Percentiles rank a stretch among this genome's conserved stretches.
These are phyloP conservation scores for Selene dorsalis DNA, from an alignment of 2,797 vertebrate species.

Conservation along the genomic window DNA sequence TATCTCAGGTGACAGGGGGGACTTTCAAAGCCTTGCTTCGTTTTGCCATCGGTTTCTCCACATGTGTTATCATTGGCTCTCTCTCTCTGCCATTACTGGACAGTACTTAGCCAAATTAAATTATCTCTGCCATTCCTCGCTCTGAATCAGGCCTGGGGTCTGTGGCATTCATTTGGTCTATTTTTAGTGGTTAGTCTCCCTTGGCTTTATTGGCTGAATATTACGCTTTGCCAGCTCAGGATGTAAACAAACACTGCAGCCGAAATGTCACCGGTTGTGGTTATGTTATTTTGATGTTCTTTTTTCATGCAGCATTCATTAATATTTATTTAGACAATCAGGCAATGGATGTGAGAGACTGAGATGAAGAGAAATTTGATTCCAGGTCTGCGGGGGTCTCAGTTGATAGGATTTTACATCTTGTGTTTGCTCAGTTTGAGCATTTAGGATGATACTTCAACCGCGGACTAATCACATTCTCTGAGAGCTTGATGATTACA, in stretches of 20 bases:
- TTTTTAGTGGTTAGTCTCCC: constrained; percentile 69
- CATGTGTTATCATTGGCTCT: constrained; percentile 23
- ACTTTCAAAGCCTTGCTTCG: constrained; percentile 52
- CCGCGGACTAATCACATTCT: background rate
- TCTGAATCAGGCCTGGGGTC: constrained; percentile 51
- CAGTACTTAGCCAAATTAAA: constrained; percentile 67
- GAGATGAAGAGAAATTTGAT: constrained; percentile 11
- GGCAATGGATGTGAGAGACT: background rate
- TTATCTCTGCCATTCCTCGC: constrained; percentile 36
- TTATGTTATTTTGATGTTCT: constrained; percentile 25
- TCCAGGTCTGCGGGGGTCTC: constrained; percentile 18
- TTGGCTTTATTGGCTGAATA: constrained; percentile 60
- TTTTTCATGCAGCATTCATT: constrained; percentile 2
- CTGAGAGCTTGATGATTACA: background rate
- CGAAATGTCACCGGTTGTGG: constrained; percentile 61
- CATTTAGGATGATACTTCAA: constrained; percentile 6
- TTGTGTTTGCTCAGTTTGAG: background rate
- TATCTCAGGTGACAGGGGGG: constrained; percentile 58
- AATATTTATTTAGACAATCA: constrained; percentile 28
- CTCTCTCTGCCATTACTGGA: constrained; percentile 33
- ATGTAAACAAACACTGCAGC: constrained; percentile 65
- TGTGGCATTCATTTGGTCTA: constrained; percentile 64
- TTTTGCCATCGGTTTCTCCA: constrained; percentile 50
- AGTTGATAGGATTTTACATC: background rate
- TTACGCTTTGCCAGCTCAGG: constrained; percentile 54